These are phyloP conservation scores for Coturnix japonica DNA, from an alignment of 2,113 vertebrate genomes.

Conservation along the genomic window DNA sequence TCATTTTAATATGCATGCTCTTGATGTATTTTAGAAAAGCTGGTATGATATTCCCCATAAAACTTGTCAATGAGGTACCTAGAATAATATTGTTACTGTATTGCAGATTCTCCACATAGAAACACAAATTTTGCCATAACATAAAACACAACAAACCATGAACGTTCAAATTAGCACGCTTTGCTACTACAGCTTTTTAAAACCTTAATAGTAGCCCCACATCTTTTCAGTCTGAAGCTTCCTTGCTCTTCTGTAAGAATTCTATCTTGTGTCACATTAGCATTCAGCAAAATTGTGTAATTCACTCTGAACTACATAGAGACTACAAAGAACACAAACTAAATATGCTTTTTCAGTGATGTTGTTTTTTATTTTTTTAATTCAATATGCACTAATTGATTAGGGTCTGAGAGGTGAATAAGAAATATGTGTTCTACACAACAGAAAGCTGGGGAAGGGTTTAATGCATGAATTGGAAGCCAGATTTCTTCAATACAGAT, in stretches of 20 bases:
- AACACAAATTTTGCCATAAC: background rate
- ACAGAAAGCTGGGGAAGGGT: background rate
- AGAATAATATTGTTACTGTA: background rate
- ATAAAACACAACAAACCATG: background rate
- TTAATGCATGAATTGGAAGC: slow-evolving; percentile 49
- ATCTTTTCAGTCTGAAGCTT: background rate
- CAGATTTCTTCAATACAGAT: slow-evolving; percentile 65
- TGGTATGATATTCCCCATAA: background rate
- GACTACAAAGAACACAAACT: background rate
- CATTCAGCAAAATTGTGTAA: background rate
- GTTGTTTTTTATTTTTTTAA: background rate
- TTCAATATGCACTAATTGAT: slow-evolving; percentile 55
- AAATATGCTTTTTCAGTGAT: background rate
- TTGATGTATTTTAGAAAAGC: background rate
- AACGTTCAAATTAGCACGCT: background rate
- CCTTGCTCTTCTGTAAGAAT: background rate
- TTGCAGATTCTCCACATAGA: background rate
- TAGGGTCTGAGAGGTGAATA: slow-evolving; percentile 23
- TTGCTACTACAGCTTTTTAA: background rate
- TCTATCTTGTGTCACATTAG: background rate
- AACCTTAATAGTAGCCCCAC: background rate
- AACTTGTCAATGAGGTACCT: background rate
- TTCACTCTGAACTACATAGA: background rate
- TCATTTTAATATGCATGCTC: background rate
- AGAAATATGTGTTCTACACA: slow-evolving; percentile 25